Conservation (phyloP, 2,888 invertebrate genomes). For the Cantharis rustica region DNA sequence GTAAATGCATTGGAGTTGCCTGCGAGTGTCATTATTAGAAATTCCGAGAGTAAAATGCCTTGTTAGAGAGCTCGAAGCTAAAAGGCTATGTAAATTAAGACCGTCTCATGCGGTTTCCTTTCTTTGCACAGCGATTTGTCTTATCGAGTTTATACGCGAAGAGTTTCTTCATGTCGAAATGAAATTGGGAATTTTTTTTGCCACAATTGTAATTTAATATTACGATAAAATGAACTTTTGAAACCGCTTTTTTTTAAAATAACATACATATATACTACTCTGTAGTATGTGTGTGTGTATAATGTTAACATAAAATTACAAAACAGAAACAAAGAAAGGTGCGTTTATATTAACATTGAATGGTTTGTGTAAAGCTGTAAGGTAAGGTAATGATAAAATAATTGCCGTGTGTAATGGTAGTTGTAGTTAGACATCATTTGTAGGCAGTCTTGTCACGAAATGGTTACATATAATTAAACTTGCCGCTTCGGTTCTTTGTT, state of each 20-base stretch:
- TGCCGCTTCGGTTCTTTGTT: not conserved
- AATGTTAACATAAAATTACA: not conserved
- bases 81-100: constrained; percentile 1
- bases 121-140: not conserved
- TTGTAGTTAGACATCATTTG: not conserved
- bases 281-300: not conserved
- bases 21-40: constrained; percentile 1
- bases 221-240: not conserved
- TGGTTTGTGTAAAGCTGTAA: not conserved
- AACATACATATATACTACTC: not conserved
- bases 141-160: constrained; percentile 2
- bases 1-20: not conserved
- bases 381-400: not conserved
- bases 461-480: constrained; percentile 3
- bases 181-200: not conserved
- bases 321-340: not conserved
- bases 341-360: not conserved
- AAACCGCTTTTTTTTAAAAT: not conserved
- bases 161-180: not conserved
- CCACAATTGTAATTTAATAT: not conserved
- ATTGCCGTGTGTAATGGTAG: not conserved
- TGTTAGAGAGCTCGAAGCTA: not conserved
- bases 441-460: constrained; percentile 1
- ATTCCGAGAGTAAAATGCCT: constrained; percentile 1
- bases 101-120: not conserved